Evolutionary conservation across 2,797 vertebrate species (phyloP).

Genomic region (Anas flavirostris): DNA sequence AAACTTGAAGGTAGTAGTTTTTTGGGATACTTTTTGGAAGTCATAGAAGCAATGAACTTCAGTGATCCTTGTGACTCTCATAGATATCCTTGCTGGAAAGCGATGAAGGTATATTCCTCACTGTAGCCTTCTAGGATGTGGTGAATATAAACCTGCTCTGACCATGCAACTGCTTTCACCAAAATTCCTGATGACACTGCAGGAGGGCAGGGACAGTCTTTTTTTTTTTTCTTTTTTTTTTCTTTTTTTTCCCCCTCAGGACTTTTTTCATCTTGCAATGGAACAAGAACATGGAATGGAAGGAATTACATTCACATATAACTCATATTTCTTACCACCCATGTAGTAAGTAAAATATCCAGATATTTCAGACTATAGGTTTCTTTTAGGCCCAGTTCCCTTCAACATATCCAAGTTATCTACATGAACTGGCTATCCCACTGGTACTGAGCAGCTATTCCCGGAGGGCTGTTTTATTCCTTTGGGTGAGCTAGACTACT

Average conservation of each 20-base stretch:
- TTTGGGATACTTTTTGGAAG: background rate
- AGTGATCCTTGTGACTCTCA: background rate
- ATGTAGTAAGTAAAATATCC: background rate
- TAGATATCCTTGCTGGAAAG: background rate
- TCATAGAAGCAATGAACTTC: background rate
- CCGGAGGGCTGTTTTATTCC: background rate
- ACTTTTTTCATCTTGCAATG: background rate
- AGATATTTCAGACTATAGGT: background rate
- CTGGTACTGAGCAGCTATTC: background rate
- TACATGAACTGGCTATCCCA: background rate
- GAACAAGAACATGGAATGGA: background rate
- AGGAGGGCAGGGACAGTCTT: background rate
- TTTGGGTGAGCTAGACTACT: background rate
- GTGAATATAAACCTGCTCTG: background rate
- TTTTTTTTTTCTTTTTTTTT: background rate
- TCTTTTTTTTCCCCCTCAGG: background rate
- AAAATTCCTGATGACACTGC: background rate
- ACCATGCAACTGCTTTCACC: background rate
- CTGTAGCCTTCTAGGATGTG: background rate
- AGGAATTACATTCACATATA: background rate
- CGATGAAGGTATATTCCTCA: background rate
- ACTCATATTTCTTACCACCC: background rate
- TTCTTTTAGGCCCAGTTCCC: background rate
- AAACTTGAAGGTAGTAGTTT: background rate
- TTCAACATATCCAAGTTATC: background rate